Evolutionary conservation across 37 sponge, comb jelly and placozoan species (phyloP), one percentile per base, ranked within the genome.

Genomic region (Mnemiopsis leidyi): DNA sequence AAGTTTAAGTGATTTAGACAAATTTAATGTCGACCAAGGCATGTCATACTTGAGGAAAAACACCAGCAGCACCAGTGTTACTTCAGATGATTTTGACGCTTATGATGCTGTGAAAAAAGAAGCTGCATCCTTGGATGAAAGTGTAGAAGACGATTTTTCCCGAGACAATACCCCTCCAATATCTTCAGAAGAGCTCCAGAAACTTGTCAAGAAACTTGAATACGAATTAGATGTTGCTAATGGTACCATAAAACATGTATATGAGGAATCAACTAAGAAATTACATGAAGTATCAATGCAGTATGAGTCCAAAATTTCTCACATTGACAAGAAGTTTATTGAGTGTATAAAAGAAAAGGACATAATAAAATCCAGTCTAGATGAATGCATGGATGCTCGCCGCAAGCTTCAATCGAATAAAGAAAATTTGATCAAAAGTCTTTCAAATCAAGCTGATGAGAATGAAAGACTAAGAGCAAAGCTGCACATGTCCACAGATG

Each of bases 211-310:
- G 24, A 85, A 85, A 25, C 29, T 85, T 28, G 90, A 85, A 28
- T 85, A 85, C 39, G 90, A 85, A 23, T 21, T 85, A n/a, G 90
- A 85, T 40, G 90, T 85, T 1, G 90, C 90, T 40, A 85, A 85
- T 40, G 90, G 90, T 5, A 85, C 90, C 1, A 85, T 85, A 28
- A 85, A 85, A 29, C 90, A 85, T 40, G 90, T 85, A 0, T 85
- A 85, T 85, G 90, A 85, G 24, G 90, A 85, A 40, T 40, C 61
- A 38, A 32, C 90, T 2, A 85, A 40, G 24, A 85, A 37, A 40
- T 23, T 85, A 1, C 61, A 40, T 85, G 90, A 85, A 2, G 90
- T 85, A 28, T 40, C 90, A 40, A 85, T 40, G 90, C 90, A 85
- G 39, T 40, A 85, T 85, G 90, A 85, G 61, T 23, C 61, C 48